Evolutionary conservation across 92 coral and sea anemone species (phyloP).

Genomic region (Epizoanthus scotinus): DNA sequence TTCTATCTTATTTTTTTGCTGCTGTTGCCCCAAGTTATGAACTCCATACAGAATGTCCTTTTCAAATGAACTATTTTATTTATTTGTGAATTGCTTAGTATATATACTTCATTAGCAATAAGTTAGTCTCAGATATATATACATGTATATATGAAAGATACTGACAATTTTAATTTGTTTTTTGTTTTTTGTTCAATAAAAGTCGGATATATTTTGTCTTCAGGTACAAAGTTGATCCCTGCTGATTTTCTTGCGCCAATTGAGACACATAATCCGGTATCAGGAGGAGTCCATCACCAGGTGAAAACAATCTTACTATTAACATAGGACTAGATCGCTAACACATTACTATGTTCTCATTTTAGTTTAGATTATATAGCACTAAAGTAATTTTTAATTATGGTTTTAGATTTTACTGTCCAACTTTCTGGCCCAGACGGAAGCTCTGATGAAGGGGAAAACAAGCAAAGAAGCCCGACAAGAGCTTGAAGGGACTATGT

Average conservation of each 20-base stretch:
- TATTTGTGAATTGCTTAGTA: too few relatives aligned
- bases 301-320: constrained; percentile 26
- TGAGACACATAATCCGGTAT: constrained; percentile 88
- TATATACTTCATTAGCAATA: too few relatives aligned
- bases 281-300: constrained; percentile 88
- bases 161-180: too few relatives aligned
- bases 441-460: constrained; percentile 98
- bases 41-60: too few relatives aligned
- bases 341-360: neutral
- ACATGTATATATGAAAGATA: too few relatives aligned
- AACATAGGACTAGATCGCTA: neutral
- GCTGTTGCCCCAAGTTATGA: too few relatives aligned
- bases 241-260: constrained; percentile 91
- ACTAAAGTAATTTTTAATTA: constrained; percentile 2
- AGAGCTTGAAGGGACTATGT: constrained; percentile 73
- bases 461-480: constrained; percentile 75
- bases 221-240: constrained; percentile 90
- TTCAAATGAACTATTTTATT: too few relatives aligned
- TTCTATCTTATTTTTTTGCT: too few relatives aligned
- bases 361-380: neutral
- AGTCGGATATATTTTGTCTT: neutral
- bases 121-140: too few relatives aligned
- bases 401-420: constrained; percentile 79
- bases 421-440: constrained; percentile 95
- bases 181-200: too few relatives aligned